A percentile compares a stretch with the other conserved stretches of the same genome.
phyloP scores from a whole-genome alignment of 2,113 vertebrate genomes.

The Myiozetetes cayanensis region DNA sequence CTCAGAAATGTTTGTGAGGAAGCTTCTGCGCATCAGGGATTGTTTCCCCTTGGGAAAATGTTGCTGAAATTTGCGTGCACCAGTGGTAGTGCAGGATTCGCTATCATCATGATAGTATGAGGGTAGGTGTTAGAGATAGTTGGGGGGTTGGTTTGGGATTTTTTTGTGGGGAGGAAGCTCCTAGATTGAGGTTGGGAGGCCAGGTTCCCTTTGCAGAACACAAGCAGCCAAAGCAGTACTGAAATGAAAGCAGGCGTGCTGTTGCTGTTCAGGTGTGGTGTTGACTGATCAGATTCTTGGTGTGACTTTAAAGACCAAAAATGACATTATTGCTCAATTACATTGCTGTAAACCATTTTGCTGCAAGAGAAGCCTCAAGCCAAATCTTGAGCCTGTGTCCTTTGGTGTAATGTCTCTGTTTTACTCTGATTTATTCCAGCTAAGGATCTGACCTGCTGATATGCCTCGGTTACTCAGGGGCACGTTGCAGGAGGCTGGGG shows the following conservation, averaged over 20 bases:
- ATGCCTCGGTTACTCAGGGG: neutral
- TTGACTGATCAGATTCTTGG: neutral
- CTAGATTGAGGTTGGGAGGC: neutral
- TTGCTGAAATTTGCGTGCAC: neutral
- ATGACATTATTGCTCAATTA: neutral
- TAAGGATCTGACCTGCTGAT: neutral
- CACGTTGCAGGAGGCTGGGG: neutral
- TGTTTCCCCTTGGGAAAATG: neutral
- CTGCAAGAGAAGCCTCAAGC: neutral
- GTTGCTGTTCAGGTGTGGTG: neutral
- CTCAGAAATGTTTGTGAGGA: neutral
- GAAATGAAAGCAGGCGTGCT: neutral
- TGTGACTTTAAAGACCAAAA: neutral
- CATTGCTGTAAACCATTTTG: neutral
- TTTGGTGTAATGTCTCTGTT: neutral
- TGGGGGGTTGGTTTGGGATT: accelerated
- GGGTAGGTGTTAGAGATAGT: neutral
- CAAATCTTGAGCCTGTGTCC: neutral
- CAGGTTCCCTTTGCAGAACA: neutral
- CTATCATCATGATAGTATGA: neutral
- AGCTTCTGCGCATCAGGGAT: neutral
- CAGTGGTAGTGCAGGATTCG: neutral
- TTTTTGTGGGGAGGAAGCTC: neutral
- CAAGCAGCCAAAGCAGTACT: neutral
- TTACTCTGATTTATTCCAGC: neutral